These are phyloP conservation scores for Bufo bufo DNA, from an alignment of 2,113 vertebrate species.

Conservation along the genomic window DNA sequence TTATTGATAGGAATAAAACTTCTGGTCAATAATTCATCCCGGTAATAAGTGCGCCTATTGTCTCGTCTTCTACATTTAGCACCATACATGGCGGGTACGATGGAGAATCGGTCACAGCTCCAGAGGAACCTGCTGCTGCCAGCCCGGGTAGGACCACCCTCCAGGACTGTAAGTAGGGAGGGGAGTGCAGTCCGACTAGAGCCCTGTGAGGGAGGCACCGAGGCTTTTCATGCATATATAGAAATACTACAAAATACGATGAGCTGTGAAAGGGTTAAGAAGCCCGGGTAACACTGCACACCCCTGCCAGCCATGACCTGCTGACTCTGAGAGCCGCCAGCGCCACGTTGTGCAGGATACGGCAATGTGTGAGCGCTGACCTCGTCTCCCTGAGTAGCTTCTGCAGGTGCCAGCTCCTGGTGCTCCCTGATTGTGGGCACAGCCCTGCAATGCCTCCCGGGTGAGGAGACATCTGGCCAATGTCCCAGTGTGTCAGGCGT, in stretches of 20 bases:
- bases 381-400: background rate
- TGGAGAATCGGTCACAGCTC: background rate
- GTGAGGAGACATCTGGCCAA: constrained; percentile 15
- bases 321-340: background rate
- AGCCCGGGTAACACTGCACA: background rate
- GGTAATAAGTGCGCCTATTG: constrained; percentile 22
- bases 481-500: constrained; percentile 41
- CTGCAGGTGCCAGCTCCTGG: background rate
- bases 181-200: no score
- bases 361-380: background rate
- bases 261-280: background rate
- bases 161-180: background rate
- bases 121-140: background rate
- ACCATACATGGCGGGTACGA: background rate
- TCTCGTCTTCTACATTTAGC: constrained; percentile 41
- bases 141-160: background rate
- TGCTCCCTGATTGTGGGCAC: constrained; percentile 1
- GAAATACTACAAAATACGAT: no score
- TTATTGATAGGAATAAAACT: constrained; percentile 50
- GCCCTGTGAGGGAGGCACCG: no score
- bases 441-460: constrained; percentile 22
- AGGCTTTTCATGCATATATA: no score
- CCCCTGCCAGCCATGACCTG: background rate
- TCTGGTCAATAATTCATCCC: constrained; percentile 35
- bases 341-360: background rate